phyloP scores from a whole-genome alignment of 2,797 vertebrate species.

The Trichosurus vulpecula region DNA sequence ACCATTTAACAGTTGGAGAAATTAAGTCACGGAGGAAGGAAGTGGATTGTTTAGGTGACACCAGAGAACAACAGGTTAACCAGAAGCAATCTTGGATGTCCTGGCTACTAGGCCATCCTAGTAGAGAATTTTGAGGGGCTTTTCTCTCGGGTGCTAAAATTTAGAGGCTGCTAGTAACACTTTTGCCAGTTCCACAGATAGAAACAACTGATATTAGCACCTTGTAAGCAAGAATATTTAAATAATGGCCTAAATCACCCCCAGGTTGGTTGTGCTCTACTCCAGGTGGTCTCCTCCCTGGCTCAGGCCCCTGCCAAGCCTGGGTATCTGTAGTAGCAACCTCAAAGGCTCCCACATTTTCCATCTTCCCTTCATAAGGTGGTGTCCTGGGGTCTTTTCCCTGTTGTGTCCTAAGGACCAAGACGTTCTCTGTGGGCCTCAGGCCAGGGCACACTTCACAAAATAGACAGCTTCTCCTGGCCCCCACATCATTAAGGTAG shows the following conservation, averaged over 20 bases:
- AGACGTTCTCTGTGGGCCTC: not conserved
- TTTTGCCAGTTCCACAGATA: too few relatives aligned
- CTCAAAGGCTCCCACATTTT: too few relatives aligned
- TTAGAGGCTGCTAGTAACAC: too few relatives aligned
- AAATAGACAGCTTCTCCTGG: conserved; percentile 1
- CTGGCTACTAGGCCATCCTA: not conserved
- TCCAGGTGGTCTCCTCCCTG: not conserved
- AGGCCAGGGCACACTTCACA: conserved; percentile 3
- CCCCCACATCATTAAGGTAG: not conserved
- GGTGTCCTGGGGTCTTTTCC: not conserved
- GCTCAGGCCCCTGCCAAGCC: not conserved
- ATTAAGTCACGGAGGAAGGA: not conserved
- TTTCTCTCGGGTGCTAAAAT: too few relatives aligned
- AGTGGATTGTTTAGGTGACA: conserved; percentile 8
- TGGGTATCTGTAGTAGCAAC: not conserved
- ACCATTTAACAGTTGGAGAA: conserved; percentile 23
- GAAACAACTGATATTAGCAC: not conserved
- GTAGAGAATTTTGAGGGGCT: too few relatives aligned
- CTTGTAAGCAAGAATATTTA: not conserved
- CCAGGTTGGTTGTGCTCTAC: not conserved
- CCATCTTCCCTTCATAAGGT: not conserved
- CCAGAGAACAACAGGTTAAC: conserved; percentile 8
- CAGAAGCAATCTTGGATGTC: conserved; percentile 1
- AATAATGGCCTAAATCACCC: not conserved
- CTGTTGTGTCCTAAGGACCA: not conserved